Base-by-base conservation (phyloP, 2,888 invertebrate genomes). In the Lumbricus terrestris region DNA sequence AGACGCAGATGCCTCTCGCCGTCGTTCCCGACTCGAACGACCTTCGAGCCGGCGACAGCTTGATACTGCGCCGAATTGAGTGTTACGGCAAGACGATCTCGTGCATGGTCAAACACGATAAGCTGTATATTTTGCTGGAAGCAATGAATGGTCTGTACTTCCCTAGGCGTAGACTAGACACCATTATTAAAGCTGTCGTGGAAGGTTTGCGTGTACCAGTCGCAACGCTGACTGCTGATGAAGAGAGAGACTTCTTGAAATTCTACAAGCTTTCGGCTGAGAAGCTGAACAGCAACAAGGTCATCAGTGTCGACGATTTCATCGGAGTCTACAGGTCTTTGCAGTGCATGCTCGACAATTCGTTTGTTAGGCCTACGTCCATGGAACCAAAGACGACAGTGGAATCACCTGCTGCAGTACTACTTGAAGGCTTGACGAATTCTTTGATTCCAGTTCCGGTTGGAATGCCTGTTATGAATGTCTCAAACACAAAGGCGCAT, bases 101-200 rank as follows among this genome's bases (percentile, higher is more conserved):
- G 18, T 85, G 85, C 35, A 85, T 85, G 85, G 85, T 85, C 85
- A 85, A 85, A 34, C 5, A 85, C 85, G 18, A 85, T 20, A 37
- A 85, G 85, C 37, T 85, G 1, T 85, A 85, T 85, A 85, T 85
- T 85, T 35, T 85, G 23, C 85, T 85, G 34, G 85, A 85, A 85
- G 85, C 85, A 85, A 85, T 85, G 85, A 85, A 85, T 85, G 35
- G 85, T 29, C 85, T 85, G 1, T 85, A 85, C n/a, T 85, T 85
- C 15, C 85, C 85, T 16, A 34, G 34, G 85, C 85, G 37, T 37
- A 85, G 37, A 18, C 85, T 85, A 8, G 85, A 85, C 23, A 37
- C 37, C 37, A 18, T 85, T 23, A 35, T 34, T 37, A 85, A 85
- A 34, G 37, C 37, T 8, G 37, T 85, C 23, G 16, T 20, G 8